phyloP scores from a whole-genome alignment of 1,140 invertebrate species.

The Mercenaria mercenaria region DNA sequence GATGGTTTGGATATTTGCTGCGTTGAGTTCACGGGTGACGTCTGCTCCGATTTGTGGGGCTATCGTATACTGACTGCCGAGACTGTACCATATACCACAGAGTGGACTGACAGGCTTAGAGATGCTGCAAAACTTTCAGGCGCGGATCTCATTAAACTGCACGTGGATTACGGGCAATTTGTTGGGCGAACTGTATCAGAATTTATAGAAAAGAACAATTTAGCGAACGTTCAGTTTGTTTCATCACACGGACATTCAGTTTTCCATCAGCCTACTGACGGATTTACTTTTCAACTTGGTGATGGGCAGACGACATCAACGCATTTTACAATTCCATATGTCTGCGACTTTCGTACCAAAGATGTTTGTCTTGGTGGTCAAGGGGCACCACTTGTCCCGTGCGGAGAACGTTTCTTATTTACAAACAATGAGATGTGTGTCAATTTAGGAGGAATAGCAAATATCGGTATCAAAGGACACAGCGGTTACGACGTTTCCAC shows the following conservation, averaged over 20 bases:
- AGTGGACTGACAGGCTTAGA: conserved; percentile 74
- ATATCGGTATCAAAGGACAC: conserved; percentile 76
- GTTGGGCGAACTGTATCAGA: conserved; percentile 71
- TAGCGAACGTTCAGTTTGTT: conserved; percentile 75
- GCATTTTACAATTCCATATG: conserved; percentile 75
- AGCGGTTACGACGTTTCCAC: conserved; percentile 80
- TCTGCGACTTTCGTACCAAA: conserved; percentile 81
- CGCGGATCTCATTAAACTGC: conserved; percentile 77
- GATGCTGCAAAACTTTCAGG: conserved; percentile 72
- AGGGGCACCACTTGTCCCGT: conserved; percentile 82
- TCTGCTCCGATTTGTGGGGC: conserved; percentile 79
- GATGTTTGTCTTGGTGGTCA: conserved; percentile 84
- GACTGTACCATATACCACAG: conserved; percentile 75
- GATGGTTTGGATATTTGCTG: conserved; percentile 84
- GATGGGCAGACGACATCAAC: conserved; percentile 80
- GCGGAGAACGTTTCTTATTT: conserved; percentile 81
- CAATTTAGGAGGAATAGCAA: conserved; percentile 85
- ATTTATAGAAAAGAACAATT: conserved; percentile 73
- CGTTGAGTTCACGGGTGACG: conserved; percentile 81
- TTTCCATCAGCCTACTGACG: conserved; percentile 81
- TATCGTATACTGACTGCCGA: conserved; percentile 77
- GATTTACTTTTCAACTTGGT: conserved; percentile 82
- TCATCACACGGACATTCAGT: conserved; percentile 83
- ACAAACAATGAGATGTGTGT: conserved; percentile 78
- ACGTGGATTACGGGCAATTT: conserved; percentile 81